These are phyloP conservation scores for Drosophila lacertosa DNA, from an alignment of 1,140 invertebrate species.

Conservation along the genomic window DNA sequence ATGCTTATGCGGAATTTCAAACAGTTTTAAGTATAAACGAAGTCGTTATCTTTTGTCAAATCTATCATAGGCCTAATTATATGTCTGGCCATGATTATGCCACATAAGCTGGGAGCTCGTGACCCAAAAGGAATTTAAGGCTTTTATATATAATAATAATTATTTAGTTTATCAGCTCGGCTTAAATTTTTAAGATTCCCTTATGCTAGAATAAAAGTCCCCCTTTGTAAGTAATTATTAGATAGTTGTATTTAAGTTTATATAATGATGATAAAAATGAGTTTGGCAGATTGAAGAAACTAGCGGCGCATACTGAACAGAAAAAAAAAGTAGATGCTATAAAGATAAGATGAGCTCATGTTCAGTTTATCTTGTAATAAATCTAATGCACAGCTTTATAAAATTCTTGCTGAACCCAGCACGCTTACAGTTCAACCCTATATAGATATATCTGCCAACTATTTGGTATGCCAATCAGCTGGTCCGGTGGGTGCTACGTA, in stretches of 20 bases:
- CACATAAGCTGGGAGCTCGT: not conserved
- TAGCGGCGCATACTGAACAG: too few relatives aligned
- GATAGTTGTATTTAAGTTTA: too few relatives aligned
- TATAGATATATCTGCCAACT: not conserved
- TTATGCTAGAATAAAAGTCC: too few relatives aligned
- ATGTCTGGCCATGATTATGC: not conserved
- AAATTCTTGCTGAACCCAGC: conserved; percentile 4
- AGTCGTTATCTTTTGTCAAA: conserved; percentile 1
- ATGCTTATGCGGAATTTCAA: conserved; percentile 1
- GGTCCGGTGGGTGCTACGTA: not conserved
- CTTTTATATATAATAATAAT: too few relatives aligned
- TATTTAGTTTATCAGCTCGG: not conserved
- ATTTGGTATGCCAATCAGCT: conserved; percentile 15
- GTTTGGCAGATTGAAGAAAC: too few relatives aligned
- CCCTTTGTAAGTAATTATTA: too few relatives aligned
- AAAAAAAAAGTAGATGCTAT: too few relatives aligned
- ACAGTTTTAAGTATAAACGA: not conserved
- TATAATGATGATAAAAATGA: too few relatives aligned
- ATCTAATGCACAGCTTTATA: not conserved
- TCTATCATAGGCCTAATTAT: not conserved
- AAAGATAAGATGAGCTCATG: too few relatives aligned
- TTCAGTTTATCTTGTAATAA: not conserved
- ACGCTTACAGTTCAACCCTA: not conserved
- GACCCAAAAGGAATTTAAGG: not conserved
- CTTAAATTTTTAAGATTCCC: not conserved